A percentile compares a stretch with the other conserved stretches of the same genome.
Conservation (phyloP, 1,140 invertebrate genomes). For the Coenobita brevimanus region DNA sequence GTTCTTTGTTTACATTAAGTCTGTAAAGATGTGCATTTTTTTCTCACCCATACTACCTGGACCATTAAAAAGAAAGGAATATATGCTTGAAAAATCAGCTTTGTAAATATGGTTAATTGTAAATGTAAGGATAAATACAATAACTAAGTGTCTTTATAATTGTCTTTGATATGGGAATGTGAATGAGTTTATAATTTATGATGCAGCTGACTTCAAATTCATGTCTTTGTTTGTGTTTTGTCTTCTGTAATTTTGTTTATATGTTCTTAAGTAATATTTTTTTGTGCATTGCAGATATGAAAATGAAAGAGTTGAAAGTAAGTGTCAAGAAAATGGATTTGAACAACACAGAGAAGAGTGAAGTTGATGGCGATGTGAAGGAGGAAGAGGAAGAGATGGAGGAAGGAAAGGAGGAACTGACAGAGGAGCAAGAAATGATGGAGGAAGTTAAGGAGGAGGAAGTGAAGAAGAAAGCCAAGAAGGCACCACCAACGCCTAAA, state of each 20-base stretch:
- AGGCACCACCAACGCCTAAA: constrained; percentile 21
- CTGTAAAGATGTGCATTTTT: no score
- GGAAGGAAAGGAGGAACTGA: not conserved
- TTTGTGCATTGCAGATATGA: constrained; percentile 2
- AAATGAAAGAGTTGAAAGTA: constrained; percentile 36
- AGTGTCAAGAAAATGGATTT: not conserved
- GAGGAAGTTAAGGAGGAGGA: not conserved
- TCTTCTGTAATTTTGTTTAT: not conserved
- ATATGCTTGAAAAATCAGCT: no score
- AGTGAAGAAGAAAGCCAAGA: constrained; percentile 33
- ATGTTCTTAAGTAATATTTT: not conserved
- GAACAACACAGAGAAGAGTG: not conserved
- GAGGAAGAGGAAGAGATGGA: constrained; percentile 1
- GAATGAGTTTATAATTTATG: no score
- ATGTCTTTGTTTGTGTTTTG: no score
- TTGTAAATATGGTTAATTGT: no score
- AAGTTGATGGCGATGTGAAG: not conserved
- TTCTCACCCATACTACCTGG: no score
- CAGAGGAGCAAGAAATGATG: not conserved
- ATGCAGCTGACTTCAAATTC: no score
- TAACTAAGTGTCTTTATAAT: no score
- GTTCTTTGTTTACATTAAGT: no score
- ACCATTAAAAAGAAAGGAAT: no score
- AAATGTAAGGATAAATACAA: no score
- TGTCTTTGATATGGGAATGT: no score